phyloP scores from a whole-genome alignment of 2,888 invertebrate genomes.

The Oegoconia quadripuncta region DNA sequence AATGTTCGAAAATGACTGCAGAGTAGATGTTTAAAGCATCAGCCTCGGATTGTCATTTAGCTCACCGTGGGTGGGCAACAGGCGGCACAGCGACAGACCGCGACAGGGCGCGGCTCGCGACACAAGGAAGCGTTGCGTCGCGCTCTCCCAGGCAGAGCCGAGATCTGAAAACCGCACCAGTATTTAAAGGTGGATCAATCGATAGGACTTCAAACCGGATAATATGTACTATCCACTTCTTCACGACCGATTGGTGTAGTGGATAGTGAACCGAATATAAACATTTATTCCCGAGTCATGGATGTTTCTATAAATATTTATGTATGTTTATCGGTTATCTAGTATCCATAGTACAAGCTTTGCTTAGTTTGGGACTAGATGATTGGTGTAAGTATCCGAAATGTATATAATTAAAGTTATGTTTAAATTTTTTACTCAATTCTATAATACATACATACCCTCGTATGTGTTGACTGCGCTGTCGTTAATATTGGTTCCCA shows the following conservation, averaged over 20 bases:
- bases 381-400: too few species aligned
- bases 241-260: too few species aligned
- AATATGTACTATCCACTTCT: background rate
- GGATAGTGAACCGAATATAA: too few species aligned
- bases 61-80: conserved; percentile 46
- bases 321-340: too few species aligned
- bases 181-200: background rate
- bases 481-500: conserved; percentile 46
- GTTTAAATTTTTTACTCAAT: too few species aligned
- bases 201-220: background rate
- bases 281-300: too few species aligned
- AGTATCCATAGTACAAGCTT: too few species aligned
- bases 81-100: conserved; percentile 56
- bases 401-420: too few species aligned
- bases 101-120: conserved; percentile 56
- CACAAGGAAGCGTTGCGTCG: conserved; percentile 41
- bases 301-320: too few species aligned
- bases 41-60: background rate
- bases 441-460: conserved; percentile 28
- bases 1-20: too few species aligned
- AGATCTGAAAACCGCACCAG: conserved; percentile 27
- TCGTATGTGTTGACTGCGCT: conserved; percentile 44
- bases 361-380: too few species aligned
- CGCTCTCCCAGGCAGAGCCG: conserved; percentile 36
- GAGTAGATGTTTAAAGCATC: too few species aligned